These are phyloP conservation scores for Cydia splendana DNA, from an alignment of 1,140 invertebrate genomes.

Conservation along the genomic window DNA sequence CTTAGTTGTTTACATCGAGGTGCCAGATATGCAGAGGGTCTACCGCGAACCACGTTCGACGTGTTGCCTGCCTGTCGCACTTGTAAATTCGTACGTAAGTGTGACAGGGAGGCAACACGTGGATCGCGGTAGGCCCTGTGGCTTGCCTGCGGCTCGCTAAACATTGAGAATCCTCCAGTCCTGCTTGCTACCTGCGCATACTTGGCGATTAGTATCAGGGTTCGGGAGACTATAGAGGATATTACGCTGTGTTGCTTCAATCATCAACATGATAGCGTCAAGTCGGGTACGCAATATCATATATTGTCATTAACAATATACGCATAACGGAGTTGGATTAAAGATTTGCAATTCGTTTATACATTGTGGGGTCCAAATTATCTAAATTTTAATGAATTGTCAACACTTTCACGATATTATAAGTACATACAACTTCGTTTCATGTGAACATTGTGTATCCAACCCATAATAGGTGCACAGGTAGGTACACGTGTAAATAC, in stretches of 20 bases:
- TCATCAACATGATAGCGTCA: slow-evolving; percentile 52
- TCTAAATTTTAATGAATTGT: too few species aligned
- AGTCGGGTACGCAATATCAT: slow-evolving; percentile 41
- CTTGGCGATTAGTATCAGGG: slow-evolving; percentile 46
- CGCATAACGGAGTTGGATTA: not conserved
- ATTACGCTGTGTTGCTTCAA: slow-evolving; percentile 63
- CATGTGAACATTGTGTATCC: not conserved
- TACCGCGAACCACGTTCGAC: too few species aligned
- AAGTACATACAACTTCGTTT: too few species aligned
- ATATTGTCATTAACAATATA: not conserved
- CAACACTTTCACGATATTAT: too few species aligned
- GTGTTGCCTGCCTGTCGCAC: too few species aligned
- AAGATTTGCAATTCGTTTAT: not conserved
- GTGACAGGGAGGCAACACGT: too few species aligned
- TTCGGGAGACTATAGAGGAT: slow-evolving; percentile 51
- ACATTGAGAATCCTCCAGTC: not conserved
- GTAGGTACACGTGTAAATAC: too few species aligned
- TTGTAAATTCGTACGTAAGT: too few species aligned
- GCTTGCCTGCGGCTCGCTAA: not conserved
- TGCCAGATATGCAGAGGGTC: not conserved
- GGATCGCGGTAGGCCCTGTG: too few species aligned
- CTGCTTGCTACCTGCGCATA: slow-evolving; percentile 45
- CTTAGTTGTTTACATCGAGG: not conserved
- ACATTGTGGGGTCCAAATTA: too few species aligned
- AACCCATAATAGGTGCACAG: not conserved